Percentiles rank a stretch among this genome's conserved stretches.
Conservation (phyloP, 2,888 invertebrate genomes). For the Melolontha melolontha region DNA sequence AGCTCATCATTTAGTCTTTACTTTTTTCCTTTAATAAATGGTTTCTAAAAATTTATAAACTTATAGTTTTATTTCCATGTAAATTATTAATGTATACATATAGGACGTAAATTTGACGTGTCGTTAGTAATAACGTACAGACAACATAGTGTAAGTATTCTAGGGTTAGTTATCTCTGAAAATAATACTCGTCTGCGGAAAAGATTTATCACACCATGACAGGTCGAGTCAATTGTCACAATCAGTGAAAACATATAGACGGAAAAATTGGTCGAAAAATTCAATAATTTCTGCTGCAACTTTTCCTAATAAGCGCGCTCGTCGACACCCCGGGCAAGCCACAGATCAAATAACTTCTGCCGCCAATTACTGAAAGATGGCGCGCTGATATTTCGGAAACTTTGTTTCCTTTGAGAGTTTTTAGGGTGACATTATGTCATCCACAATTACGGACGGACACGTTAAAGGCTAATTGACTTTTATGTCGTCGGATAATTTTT, state of each 20-base stretch:
- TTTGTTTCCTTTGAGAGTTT: conserved; percentile 31
- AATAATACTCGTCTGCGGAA: too few relatives aligned
- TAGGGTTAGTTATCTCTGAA: too few relatives aligned
- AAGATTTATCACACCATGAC: too few relatives aligned
- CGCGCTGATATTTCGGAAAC: conserved; percentile 28
- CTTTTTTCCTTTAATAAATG: too few relatives aligned
- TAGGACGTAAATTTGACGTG: too few relatives aligned
- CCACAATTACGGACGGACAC: conserved; percentile 5
- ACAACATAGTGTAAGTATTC: too few relatives aligned
- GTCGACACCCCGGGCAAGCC: neutral
- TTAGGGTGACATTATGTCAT: conserved; percentile 1
- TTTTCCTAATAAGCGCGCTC: conserved; percentile 15
- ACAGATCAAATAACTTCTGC: conserved; percentile 37
- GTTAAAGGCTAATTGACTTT: conserved; percentile 14
- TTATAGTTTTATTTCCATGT: too few relatives aligned
- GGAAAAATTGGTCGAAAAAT: conserved; percentile 19
- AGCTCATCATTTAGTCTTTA: too few relatives aligned
- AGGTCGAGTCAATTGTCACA: too few relatives aligned
- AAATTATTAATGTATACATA: too few relatives aligned
- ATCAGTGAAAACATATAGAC: conserved; percentile 1
- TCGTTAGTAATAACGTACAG: too few relatives aligned
- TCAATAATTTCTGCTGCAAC: conserved; percentile 9
- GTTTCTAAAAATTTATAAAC: too few relatives aligned
- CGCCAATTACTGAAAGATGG: conserved; percentile 36
- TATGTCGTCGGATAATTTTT: conserved; percentile 15